phyloP scores from a whole-genome alignment of 2,888 invertebrate genomes.

The Xanthia icteritia region DNA sequence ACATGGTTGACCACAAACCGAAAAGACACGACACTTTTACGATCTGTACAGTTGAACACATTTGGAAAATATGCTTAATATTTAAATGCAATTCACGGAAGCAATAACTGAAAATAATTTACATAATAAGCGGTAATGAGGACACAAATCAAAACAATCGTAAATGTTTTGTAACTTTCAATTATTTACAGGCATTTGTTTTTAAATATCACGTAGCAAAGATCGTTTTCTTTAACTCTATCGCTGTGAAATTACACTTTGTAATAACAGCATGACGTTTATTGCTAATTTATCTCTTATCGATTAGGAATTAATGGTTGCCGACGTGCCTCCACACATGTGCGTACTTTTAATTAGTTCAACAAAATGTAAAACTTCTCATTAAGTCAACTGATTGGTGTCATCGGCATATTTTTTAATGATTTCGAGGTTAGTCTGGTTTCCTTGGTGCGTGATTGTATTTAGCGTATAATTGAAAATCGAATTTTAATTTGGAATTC shows the following conservation, averaged over 20 bases:
- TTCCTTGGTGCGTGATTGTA: constrained; percentile 19
- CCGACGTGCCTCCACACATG: constrained; percentile 73
- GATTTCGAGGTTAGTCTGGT: constrained; percentile 39
- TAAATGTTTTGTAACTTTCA: neutral
- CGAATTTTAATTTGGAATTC: constrained; percentile 6
- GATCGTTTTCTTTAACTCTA: constrained; percentile 22
- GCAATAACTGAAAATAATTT: neutral
- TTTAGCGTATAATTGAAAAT: constrained; percentile 2
- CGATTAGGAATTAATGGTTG: constrained; percentile 60
- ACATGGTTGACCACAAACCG: constrained; percentile 24
- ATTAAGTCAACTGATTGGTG: constrained; percentile 40
- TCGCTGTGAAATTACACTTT: constrained; percentile 31
- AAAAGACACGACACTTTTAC: constrained; percentile 5
- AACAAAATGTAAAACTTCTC: constrained; percentile 26
- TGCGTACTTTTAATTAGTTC: constrained; percentile 54
- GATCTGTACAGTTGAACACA: neutral
- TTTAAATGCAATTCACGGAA: neutral
- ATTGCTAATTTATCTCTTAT: constrained; percentile 62
- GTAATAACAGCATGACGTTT: constrained; percentile 63
- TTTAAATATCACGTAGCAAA: constrained; percentile 9
- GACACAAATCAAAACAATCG: neutral
- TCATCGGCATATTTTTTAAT: constrained; percentile 37
- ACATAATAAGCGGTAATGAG: neutral
- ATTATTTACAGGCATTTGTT: neutral
- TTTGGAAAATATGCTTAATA: neutral